Conservation (phyloP, 2,888 invertebrate genomes). For the Meandrusa payeni region DNA sequence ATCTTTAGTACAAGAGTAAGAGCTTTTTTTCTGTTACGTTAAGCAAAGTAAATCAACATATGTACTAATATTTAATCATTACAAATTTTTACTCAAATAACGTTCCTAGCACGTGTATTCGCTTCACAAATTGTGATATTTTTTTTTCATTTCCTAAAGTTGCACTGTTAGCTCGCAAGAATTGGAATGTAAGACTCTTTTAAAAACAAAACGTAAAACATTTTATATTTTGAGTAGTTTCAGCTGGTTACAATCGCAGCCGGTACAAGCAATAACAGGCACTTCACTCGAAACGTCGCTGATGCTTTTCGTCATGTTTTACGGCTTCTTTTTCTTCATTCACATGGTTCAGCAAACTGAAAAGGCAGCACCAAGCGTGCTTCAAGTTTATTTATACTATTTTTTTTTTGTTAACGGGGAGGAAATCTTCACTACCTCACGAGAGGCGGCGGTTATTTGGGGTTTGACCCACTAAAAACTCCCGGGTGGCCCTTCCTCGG, state of each 20-base stretch:
- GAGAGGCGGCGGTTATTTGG: no score
- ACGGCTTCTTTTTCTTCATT: constrained; percentile 15
- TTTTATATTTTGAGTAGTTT: constrained; percentile 9
- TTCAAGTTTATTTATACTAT: constrained; percentile 1
- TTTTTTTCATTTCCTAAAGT: constrained; percentile 1
- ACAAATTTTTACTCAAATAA: no score
- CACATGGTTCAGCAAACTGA: constrained; percentile 12
- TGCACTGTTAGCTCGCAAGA: not conserved
- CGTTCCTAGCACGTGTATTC: no score
- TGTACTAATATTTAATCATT: no score
- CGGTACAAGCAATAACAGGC: constrained; percentile 15
- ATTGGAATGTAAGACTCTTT: constrained; percentile 3
- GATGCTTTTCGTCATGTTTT: constrained; percentile 22
- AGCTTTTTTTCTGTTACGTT: no score
- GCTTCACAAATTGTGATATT: no score
- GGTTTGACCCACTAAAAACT: no score
- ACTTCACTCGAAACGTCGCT: constrained; percentile 17
- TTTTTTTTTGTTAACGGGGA: not conserved
- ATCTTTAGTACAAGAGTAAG: no score
- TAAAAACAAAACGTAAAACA: constrained; percentile 2
- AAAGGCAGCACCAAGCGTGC: constrained; percentile 7
- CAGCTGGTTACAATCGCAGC: constrained; percentile 12
- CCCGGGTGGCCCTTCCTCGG: no score
- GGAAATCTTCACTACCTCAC: no score
- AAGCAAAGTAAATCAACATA: no score